phyloP scores from a whole-genome alignment of 2,888 invertebrate species.

The Rhamnusium bicolor region DNA sequence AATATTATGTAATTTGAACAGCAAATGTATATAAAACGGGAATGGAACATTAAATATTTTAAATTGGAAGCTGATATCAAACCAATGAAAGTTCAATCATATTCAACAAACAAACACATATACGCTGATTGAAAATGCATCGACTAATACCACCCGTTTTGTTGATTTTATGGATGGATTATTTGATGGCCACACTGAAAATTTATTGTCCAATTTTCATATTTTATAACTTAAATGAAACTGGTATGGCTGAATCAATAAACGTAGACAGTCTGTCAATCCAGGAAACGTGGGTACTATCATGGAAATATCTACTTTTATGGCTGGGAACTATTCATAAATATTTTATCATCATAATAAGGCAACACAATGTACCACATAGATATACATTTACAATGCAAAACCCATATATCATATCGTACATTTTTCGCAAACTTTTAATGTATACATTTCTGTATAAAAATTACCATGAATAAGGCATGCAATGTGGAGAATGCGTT shows the following conservation, averaged over 20 bases:
- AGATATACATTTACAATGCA: neutral
- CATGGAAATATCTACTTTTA: conserved; percentile 30
- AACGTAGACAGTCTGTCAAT: conserved; percentile 31
- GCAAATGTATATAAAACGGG: neutral
- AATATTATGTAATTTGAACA: neutral
- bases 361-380: conserved; percentile 18
- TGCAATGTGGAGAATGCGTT: neutral
- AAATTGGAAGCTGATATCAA: conserved; percentile 15
- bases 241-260: conserved; percentile 25
- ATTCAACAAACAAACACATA: conserved; percentile 43
- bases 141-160: conserved; percentile 45
- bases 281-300: conserved; percentile 3
- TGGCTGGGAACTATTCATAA: conserved; percentile 26
- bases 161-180: conserved; percentile 43
- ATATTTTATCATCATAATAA: conserved; percentile 31
- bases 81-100: conserved; percentile 39
- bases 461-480: neutral
- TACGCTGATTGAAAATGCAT: conserved; percentile 49
- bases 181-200: conserved; percentile 33
- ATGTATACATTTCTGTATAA: conserved; percentile 4
- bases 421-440: conserved; percentile 10
- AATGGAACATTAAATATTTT: conserved; percentile 28
- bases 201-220: conserved; percentile 33
- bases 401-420: conserved; percentile 19
- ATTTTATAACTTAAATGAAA: conserved; percentile 34